Base-by-base conservation (phyloP, 35 echinoderm and acorn worm species). In the Apostichopus californicus region DNA sequence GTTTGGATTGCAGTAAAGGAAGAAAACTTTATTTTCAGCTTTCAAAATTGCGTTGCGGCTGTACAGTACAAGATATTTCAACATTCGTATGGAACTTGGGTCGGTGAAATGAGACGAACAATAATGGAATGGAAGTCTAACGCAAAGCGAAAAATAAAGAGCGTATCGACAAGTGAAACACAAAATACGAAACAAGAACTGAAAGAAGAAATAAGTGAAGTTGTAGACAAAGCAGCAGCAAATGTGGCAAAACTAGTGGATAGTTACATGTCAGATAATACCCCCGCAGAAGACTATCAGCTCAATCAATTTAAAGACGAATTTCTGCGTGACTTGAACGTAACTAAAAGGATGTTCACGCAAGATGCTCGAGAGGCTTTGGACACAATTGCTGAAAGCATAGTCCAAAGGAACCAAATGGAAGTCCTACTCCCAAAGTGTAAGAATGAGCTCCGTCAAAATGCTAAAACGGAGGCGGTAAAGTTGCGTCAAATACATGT, bases 11-110 rank as follows among this genome's bases (percentile, higher is more conserved):
- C 58, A 61, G 6, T 93, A 12, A 75, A 87, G 54, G 83, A 79
- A 63, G 77, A 93, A 79, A 88, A 87, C 15, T 93, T 93, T 52
- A 87, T 93, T 8, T 93, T 93, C 56, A 93, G 83, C 59, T 93
- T 93, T 55, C 54, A 93, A 60, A 93, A 86, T 63, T 78, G 82
- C 28, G 10, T 93, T 2, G 75, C n/a, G 5, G 89, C 89, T 18
- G 22, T 61, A 8, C 58, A 61, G 58, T 61, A 61, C 58, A 61
- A 61, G 58, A 61, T 61, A 61, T 61, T 61, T 61, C 89, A 91
- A 26, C 89, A 91, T 79, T 66, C 17, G 8, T 91, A 91, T 26
- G 89, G 89, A 23, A 79, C 56, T 55, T 78, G 89, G 89, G 18
- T 91, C 4, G 89, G 71, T 56, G 89, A 91, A 20, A 91, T 91